Conservation (phyloP, 1,140 invertebrate species). For the Hyles euphorbiae region DNA sequence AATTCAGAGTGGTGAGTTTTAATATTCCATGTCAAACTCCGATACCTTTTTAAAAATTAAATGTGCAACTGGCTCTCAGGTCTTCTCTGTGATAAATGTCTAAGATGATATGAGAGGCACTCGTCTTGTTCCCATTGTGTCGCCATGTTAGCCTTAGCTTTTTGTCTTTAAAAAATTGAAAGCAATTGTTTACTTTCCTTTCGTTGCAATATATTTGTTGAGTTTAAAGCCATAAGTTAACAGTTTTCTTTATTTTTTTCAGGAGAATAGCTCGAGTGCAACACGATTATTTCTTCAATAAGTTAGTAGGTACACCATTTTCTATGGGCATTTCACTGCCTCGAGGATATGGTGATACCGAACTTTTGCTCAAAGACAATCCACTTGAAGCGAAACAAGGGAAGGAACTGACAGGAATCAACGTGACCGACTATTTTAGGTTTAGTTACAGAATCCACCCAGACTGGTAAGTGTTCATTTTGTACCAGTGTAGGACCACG, state of each 20-base stretch:
- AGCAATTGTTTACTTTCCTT: too few relatives aligned
- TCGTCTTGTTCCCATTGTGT: too few relatives aligned
- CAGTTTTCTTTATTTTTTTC: conserved; percentile 26
- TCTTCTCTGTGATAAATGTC: too few relatives aligned
- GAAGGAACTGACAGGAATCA: conserved; percentile 79
- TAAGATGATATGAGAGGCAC: too few relatives aligned
- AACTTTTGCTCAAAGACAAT: conserved; percentile 82
- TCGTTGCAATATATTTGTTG: too few relatives aligned
- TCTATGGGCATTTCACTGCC: conserved; percentile 88
- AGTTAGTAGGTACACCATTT: conserved; percentile 89
- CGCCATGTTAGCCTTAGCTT: too few relatives aligned
- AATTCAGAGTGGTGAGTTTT: too few relatives aligned
- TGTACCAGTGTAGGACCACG: not conserved
- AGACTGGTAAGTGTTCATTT: conserved; percentile 80
- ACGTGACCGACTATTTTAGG: conserved; percentile 80
- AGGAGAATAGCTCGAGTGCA: conserved; percentile 86
- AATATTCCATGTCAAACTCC: too few relatives aligned
- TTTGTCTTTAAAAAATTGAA: too few relatives aligned
- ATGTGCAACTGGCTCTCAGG: too few relatives aligned
- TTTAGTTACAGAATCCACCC: conserved; percentile 91
- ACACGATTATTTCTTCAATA: conserved; percentile 90
- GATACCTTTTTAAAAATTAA: too few relatives aligned
- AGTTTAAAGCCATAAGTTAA: too few relatives aligned
- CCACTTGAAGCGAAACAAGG: conserved; percentile 78
- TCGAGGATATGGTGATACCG: conserved; percentile 84